Evolutionary conservation across 2,888 invertebrate genomes (phyloP).

Genomic region (Pseudococcus jackbeardsleyi): DNA sequence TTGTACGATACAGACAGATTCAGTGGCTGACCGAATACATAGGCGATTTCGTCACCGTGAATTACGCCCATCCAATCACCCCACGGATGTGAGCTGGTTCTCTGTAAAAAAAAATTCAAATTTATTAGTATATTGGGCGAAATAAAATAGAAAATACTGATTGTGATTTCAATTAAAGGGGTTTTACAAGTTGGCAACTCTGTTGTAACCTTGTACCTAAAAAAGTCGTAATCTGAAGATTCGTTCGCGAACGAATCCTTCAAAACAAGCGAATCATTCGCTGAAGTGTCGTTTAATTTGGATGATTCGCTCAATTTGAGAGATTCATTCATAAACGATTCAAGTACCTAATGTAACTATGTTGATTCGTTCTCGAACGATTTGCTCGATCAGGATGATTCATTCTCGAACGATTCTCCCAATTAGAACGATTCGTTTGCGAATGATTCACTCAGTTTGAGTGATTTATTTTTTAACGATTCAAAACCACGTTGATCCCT

Average conservation of each 20-base stretch:
- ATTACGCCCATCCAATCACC: constrained; percentile 99
- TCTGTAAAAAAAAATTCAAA: constrained; percentile 72
- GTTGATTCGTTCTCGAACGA: neutral
- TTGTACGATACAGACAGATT: constrained; percentile 88
- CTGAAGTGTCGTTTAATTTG: neutral
- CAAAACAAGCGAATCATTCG: neutral
- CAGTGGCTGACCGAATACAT: constrained; percentile 95
- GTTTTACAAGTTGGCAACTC: neutral
- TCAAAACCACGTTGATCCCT: too few relatives aligned
- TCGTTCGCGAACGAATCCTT: neutral
- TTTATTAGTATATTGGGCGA: neutral
- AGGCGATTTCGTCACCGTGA: constrained; percentile 98
- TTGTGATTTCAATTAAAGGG: neutral
- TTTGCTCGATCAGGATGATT: neutral
- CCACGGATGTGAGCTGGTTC: constrained; percentile 93
- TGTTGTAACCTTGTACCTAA: neutral
- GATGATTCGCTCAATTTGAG: neutral
- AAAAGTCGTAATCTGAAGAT: neutral
- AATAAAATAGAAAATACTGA: neutral
- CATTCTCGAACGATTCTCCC: neutral
- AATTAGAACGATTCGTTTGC: neutral
- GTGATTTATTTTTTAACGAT: too few relatives aligned
- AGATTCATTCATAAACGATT: neutral
- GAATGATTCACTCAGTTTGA: neutral
- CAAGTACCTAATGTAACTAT: too few relatives aligned